Base-by-base conservation (phyloP, 2,113 vertebrate genomes). In the Nothobranchius kuhntae region DNA sequence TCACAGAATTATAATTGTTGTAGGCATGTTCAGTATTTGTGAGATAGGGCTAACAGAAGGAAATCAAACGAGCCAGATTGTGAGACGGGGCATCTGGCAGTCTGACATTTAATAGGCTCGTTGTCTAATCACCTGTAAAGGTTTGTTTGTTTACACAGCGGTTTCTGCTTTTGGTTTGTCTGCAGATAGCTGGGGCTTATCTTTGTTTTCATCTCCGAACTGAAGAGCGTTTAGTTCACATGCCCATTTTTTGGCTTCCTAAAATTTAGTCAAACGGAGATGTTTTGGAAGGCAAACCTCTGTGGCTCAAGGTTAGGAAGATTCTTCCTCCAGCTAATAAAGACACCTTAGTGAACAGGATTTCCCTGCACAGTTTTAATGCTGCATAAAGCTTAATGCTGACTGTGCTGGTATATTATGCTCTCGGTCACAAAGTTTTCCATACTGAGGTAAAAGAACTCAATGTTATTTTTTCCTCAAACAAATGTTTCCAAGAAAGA, bases 21-120 rank as follows among this genome's bases (percentile, higher is more conserved):
- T 8, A 36, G 57, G 35, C 73, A 24, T 73, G 68, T 72, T 65
- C 44, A 54, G 56, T 68, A 48, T 80, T 68, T 80, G 67, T 60
- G 68, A 71, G 77, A 68, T 62, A 62, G 75, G 84, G 73, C 80
- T 75, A 84, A 86, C 75, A 59, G 77, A 75, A 78, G 61, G 71
- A 86, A 86, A 84, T 87, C 68, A 84, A 86, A 79, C 24, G 21
- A 78, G 50, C 61, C 78, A 68, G 70, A 75, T 50, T 6, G 42
- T 40, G 44, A 60, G 72, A 86, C 60, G 71, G 63, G 73, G 73
- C 68, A 70, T 82, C 65, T 83, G 70, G 60, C 78, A 85, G 68
- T 75, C 66, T 92, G 90, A 86, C 87, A 88, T 91, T 90, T 89
- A 78, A 63, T 64, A 76, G 73, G 62, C 80, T 81, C 66, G n/a